Evolutionary conservation across 2,113 vertebrate genomes (phyloP), one percentile per base, ranked within the genome.

Genomic region (Pipa parva): DNA sequence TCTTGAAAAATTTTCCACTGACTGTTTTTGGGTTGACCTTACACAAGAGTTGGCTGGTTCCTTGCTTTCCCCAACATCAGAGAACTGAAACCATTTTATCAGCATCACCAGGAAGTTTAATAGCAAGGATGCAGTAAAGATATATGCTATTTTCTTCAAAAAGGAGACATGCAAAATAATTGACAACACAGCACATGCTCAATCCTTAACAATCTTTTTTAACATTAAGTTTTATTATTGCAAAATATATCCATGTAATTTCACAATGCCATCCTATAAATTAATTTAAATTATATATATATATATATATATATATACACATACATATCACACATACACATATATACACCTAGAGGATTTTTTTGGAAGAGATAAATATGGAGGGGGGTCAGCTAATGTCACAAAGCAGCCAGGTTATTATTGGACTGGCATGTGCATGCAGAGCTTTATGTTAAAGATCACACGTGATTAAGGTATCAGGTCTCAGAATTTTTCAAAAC

Each of bases 1-100:
- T 84, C 86, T 79, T 76, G 82, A 90, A 75, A n/a, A 83, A 80
- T 78, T 83, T 73, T 72, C 28, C 12, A 54, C 75, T 85, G 85
- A 85, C 82, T 82, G 81, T 73, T 75, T 78, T 74, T 7, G 24
- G 77, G 77, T 74, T 75, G 80, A 82, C 80, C 85, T 83, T 82
- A 77, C 72, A n/a, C 2, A 10, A 74, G 8, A 21, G 75, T 36
- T 82, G 84, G 72, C 83, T 84, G 76, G 68, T 72, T 73, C 75
- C 75, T 76, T 74, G 72, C 81, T 68, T 80, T 79, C 81, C 26
- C 22, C 75, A 65, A 59, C 75, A 75, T 74, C 54, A 28, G 72
- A 72, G 81, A 84, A 80, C 72, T 64, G 76, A 80, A 72, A 78
- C 75, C 46, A 78, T 27, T 13, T 58, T 37, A 59, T 79, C 62